These are phyloP conservation scores for Scalopus aquaticus DNA, from an alignment of 2,113 vertebrate genomes.

Conservation along the genomic window DNA sequence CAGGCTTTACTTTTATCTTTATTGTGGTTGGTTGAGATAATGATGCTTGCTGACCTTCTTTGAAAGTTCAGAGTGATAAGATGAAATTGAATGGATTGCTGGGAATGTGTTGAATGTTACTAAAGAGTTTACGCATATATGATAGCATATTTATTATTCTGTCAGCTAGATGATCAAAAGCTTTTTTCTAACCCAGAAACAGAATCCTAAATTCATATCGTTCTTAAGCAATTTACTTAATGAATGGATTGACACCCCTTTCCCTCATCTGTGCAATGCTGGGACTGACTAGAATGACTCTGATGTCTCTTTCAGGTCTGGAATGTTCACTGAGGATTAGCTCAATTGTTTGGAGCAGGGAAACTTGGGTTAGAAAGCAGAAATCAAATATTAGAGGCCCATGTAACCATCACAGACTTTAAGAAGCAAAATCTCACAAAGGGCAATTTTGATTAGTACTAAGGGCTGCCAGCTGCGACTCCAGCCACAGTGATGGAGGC, in stretches of 20 bases:
- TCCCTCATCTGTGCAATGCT: not conserved
- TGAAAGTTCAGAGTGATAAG: not conserved
- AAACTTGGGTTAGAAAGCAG: not conserved
- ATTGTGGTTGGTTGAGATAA: slow-evolving; percentile 41
- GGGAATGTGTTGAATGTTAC: not conserved
- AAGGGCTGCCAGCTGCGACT: slow-evolving; percentile 14
- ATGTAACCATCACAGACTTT: not conserved
- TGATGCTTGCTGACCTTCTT: not conserved
- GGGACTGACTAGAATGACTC: not conserved
- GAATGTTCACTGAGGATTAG: slow-evolving; percentile 10
- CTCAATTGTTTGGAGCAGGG: not conserved
- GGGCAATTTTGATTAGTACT: slow-evolving; percentile 45
- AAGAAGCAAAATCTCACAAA: slow-evolving; percentile 39
- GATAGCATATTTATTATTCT: not conserved
- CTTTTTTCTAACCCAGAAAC: slow-evolving; percentile 9
- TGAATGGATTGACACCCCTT: slow-evolving; percentile 2
- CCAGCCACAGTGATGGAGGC: not conserved
- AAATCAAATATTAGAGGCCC: not conserved
- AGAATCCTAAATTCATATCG: not conserved
- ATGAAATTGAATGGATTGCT: slow-evolving; percentile 31
- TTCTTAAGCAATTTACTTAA: not conserved
- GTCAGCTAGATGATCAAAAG: not conserved
- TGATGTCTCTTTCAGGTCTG: not conserved
- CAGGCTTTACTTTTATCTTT: slow-evolving; percentile 37
- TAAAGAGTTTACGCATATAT: not conserved